phyloP scores from a whole-genome alignment of 2,113 vertebrate genomes.

The Notothenia coriiceps region DNA sequence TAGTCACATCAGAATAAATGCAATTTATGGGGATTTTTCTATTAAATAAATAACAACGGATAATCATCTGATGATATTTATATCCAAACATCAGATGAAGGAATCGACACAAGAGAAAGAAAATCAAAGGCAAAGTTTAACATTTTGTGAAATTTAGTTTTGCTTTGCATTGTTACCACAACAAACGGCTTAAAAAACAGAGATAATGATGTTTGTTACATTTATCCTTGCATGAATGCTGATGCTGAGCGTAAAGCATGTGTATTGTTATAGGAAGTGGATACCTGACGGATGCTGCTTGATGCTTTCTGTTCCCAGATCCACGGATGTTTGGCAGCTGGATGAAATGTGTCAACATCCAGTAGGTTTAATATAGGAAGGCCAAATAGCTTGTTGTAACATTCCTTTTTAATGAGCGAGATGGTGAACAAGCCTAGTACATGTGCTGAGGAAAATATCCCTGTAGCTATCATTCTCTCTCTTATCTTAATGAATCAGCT shows the following conservation, averaged over 20 bases:
- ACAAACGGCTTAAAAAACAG: too few relatives aligned
- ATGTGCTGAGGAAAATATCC: conserved; percentile 22
- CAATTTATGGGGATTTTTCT: too few relatives aligned
- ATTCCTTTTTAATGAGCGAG: conserved; percentile 54
- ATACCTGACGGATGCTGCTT: too few relatives aligned
- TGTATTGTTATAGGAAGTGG: too few relatives aligned
- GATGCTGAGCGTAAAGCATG: too few relatives aligned
- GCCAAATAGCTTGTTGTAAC: conserved; percentile 32
- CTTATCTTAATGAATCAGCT: conserved; percentile 68
- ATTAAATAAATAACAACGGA: too few relatives aligned
- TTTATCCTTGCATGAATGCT: too few relatives aligned
- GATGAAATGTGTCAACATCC: conserved; percentile 42
- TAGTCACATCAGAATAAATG: neutral
- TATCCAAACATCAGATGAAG: neutral
- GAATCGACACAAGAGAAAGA: neutral
- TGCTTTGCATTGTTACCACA: neutral
- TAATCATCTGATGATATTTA: neutral
- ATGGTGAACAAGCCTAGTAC: conserved; percentile 42
- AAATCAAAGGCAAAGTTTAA: neutral
- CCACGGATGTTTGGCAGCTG: conserved; percentile 29
- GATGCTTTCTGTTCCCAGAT: conserved; percentile 6
- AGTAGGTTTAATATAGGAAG: conserved; percentile 15
- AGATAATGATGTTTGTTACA: too few relatives aligned
- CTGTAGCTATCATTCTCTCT: conserved; percentile 20
- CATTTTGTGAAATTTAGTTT: neutral